Conservation (phyloP, 2,113 vertebrate species). For the Cepphus grylle region DNA sequence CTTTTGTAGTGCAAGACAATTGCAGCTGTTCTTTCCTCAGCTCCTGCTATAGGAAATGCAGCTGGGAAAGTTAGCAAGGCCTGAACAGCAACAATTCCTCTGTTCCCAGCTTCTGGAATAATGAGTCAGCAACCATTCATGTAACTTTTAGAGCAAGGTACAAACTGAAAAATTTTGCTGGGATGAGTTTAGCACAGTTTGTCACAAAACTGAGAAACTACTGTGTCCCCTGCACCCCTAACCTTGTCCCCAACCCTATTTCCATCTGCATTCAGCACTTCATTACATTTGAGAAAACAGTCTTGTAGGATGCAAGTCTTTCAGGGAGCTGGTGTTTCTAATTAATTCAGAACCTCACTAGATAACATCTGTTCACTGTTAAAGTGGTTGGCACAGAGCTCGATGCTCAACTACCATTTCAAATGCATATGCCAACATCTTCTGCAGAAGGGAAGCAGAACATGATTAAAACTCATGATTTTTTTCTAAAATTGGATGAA, state of each 20-base stretch:
- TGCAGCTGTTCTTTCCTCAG: neutral
- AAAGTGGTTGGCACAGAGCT: neutral
- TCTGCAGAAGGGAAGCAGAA: neutral
- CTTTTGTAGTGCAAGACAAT: neutral
- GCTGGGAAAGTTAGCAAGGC: neutral
- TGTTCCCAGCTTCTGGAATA: neutral
- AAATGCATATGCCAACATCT: neutral
- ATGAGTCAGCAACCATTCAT: fast-evolving
- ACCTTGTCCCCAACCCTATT: neutral
- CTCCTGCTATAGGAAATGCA: neutral
- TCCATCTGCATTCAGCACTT: neutral
- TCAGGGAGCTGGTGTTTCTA: neutral
- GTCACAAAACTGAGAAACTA: neutral
- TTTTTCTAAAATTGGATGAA: neutral
- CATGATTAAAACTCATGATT: neutral
- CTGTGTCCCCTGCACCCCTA: neutral
- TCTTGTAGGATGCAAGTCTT: neutral
- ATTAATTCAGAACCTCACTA: neutral
- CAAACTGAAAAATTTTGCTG: neutral
- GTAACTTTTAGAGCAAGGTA: neutral
- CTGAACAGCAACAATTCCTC: neutral
- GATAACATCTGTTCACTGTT: neutral
- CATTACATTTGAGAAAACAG: neutral
- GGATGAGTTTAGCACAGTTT: neutral
- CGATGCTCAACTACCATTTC: neutral